Evolutionary conservation across 2,113 vertebrate genomes (phyloP).

Genomic region (Heterocephalus glaber): DNA sequence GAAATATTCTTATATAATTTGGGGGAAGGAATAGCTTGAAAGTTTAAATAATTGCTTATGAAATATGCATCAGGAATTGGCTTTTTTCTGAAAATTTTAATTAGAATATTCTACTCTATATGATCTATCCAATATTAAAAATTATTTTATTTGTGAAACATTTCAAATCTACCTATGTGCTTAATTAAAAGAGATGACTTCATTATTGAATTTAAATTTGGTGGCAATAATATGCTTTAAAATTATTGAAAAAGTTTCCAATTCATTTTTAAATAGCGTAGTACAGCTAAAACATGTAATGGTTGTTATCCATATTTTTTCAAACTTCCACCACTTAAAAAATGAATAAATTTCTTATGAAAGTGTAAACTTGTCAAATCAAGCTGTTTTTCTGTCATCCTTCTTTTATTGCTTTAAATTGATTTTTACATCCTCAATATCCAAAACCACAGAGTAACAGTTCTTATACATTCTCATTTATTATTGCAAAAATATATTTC

Average conservation of each 20-base stretch:
- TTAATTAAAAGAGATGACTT: background rate
- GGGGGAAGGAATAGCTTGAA: background rate
- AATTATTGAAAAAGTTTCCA: background rate
- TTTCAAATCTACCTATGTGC: background rate
- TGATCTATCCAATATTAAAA: background rate
- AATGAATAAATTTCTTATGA: background rate
- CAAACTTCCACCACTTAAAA: background rate
- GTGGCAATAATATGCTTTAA: background rate
- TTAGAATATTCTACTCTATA: background rate
- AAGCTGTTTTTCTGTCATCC: background rate
- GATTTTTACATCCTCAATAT: background rate
- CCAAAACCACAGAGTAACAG: background rate
- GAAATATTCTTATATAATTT: background rate
- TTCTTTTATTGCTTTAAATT: background rate
- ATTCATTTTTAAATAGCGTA: background rate
- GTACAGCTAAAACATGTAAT: background rate
- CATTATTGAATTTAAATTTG: background rate
- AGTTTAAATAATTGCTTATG: background rate
- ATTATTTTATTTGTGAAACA: slow-evolving; percentile 31
- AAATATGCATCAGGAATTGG: background rate
- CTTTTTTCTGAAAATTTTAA: background rate
- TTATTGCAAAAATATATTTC: background rate
- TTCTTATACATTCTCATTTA: background rate
- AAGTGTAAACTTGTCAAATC: background rate
- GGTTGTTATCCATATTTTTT: background rate